phyloP scores from a whole-genome alignment of 2,113 vertebrate genomes.

The Mormoops blainvillei region DNA sequence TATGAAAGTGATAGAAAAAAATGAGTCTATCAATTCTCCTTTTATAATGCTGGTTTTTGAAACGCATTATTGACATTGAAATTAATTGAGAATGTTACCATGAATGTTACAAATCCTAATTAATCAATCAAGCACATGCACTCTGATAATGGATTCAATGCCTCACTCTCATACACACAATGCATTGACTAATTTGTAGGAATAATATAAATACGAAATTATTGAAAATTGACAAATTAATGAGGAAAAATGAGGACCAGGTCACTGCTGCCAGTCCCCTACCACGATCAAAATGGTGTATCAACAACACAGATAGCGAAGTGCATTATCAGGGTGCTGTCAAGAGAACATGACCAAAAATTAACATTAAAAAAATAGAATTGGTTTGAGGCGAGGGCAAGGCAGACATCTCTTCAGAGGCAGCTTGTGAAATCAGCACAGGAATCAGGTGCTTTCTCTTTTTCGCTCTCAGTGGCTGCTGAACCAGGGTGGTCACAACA shows the following conservation, averaged over 20 bases:
- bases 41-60: neutral
- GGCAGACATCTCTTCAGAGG: neutral
- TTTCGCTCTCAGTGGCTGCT: neutral
- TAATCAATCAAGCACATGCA: neutral
- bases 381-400: neutral
- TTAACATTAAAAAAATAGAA: neutral
- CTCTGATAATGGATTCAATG: neutral
- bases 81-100: neutral
- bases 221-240: neutral
- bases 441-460: neutral
- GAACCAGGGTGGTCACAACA: neutral
- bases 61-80: neutral
- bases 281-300: accelerated
- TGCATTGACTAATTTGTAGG: neutral
- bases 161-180: neutral
- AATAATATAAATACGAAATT: neutral
- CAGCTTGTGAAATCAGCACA: neutral
- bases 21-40: neutral
- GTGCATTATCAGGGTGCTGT: accelerated
- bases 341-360: neutral
- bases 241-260: neutral
- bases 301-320: no score
- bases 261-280: neutral
- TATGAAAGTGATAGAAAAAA: neutral
- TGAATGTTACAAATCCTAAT: neutral